These are phyloP conservation scores for Athrips mouffetella DNA, from an alignment of 2,888 invertebrate species.

Conservation along the genomic window DNA sequence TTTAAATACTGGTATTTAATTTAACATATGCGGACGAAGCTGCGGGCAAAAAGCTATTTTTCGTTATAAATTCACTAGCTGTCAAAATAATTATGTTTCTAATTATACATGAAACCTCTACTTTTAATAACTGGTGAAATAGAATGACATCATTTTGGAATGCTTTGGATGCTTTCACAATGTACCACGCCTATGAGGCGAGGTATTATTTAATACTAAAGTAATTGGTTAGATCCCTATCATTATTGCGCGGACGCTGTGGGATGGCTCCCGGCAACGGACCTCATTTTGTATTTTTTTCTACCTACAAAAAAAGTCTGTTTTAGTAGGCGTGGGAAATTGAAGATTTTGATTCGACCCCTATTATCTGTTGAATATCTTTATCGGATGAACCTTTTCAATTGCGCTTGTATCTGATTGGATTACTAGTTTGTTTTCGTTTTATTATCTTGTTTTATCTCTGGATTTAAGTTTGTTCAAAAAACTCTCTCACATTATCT, in stretches of 20 bases:
- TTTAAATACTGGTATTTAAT: too few species aligned
- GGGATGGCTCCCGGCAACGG: constrained; percentile 61
- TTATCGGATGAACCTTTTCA: constrained; percentile 36
- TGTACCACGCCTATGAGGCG: constrained; percentile 45
- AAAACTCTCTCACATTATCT: neutral
- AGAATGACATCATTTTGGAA: constrained; percentile 46
- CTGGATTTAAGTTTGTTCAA: neutral
- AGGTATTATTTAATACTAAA: constrained; percentile 53
- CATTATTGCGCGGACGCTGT: constrained; percentile 55
- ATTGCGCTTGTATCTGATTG: constrained; percentile 21
- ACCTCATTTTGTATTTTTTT: constrained; percentile 45
- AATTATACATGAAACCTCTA: too few species aligned
- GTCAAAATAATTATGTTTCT: too few species aligned
- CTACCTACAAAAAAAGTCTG: constrained; percentile 39
- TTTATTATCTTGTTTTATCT: neutral
- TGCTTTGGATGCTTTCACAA: constrained; percentile 42
- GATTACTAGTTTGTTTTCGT: constrained; percentile 6
- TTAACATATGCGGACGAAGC: too few species aligned
- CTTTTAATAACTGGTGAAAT: constrained; percentile 25
- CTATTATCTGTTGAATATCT: constrained; percentile 53
- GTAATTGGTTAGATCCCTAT: constrained; percentile 69
- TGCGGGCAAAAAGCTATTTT: too few species aligned
- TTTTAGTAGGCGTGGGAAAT: constrained; percentile 56
- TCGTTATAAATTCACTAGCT: too few species aligned
- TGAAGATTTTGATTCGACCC: constrained; percentile 38